These are phyloP conservation scores for Sebastes jordani DNA, from an alignment of 2,797 vertebrate genomes.

Conservation along the genomic window DNA sequence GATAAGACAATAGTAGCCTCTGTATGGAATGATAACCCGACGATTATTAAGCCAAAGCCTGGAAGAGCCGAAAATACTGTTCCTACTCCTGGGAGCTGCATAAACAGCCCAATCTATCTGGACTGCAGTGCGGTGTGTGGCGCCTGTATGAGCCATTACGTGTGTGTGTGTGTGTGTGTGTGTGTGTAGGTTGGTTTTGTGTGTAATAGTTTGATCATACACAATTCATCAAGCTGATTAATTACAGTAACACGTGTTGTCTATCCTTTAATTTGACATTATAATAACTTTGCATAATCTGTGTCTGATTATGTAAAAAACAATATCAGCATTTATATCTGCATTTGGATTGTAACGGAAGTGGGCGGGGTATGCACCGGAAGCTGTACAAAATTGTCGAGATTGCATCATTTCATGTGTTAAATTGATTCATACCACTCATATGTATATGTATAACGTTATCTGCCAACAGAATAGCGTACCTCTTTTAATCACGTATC, in stretches of 20 bases:
- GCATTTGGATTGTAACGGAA: neutral
- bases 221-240: neutral
- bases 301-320: neutral
- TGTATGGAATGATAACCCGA: constrained; percentile 43
- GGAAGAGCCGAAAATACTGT: constrained; percentile 33
- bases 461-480: neutral
- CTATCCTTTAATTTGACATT: neutral
- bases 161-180: neutral
- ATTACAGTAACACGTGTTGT: neutral
- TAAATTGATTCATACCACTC: neutral
- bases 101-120: constrained; percentile 48
- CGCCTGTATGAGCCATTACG: neutral
- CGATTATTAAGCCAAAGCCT: constrained; percentile 37
- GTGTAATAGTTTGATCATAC: constrained; percentile 5
- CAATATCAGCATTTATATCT: neutral
- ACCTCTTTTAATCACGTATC: neutral
- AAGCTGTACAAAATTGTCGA: neutral
- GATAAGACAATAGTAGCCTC: constrained; percentile 67
- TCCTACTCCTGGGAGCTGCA: constrained; percentile 40
- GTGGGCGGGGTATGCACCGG: no score
- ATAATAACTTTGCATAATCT: neutral
- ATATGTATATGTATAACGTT: neutral
- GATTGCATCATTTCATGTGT: neutral
- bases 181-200: neutral
- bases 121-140: constrained; percentile 16